Evolutionary conservation across 2,113 vertebrate genomes (phyloP), one percentile per base, ranked within the genome.

Genomic region (Myrmecophaga tridactyla): DNA sequence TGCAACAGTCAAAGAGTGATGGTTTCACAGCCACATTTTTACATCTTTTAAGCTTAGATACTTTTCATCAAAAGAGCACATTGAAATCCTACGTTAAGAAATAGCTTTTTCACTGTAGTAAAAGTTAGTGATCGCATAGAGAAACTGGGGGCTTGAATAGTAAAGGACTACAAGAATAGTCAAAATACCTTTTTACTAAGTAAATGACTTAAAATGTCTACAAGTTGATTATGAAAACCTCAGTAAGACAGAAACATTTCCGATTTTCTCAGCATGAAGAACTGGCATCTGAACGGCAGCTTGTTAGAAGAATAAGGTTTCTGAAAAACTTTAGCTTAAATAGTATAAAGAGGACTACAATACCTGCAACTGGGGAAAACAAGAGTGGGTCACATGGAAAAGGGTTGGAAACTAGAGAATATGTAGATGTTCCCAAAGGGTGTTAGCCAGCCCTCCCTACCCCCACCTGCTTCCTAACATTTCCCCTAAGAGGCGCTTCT

Each of bases 41-140:
- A 88, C 85, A 65, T 21, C 90, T n/a, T 23, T 58, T 36, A 21
- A 77, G 51, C 89, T 97, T 95, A 81, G 90, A 94, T 83, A 92
- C 72, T 97, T 98, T 94, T 97, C 96, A 94, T 76, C 72, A 51
- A 96, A 98, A 98, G 97, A 94, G 8, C 89, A 97, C 96, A 43
- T 0, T 63, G 94, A 89, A 83, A 80, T 72, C 85, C 0, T 8
- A 84, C 95, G 62, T 73, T 93, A 96, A 97, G 97, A 98, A 98
- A 97, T 60, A 31, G 53, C 78, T 69, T 97, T 73, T 88, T 96
- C 94, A 48, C 51, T 90, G 85, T 62, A 97, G 77, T 41, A 88
- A 94, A 84, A 92, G 89, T n/a, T n/a, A 53, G 84, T 15, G 95
- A 41, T 67, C 43, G 70, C 17, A 39, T 0, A 73, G 93, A 63